Evolutionary conservation across 2,113 vertebrate species (phyloP), one percentile per base, ranked within the genome.

Genomic region (Chloropsis hardwickii): DNA sequence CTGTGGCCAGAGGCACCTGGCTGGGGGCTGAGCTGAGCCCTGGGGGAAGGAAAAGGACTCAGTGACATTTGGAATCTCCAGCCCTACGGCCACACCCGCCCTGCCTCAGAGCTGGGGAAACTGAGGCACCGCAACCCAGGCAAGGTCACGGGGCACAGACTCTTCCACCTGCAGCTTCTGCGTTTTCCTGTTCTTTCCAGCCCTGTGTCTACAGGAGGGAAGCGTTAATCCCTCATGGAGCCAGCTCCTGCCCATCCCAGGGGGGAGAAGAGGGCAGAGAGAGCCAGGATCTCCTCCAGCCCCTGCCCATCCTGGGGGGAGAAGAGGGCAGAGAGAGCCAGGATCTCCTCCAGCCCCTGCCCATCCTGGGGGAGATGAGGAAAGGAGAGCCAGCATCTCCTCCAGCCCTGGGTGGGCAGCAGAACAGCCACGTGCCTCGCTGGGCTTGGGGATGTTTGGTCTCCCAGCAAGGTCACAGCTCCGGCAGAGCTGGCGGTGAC

Each of bases 121-220:
- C 81, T 22, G 60, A 95, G 65, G 69, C 48, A 56, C 1, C 0
- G 1, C 19, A 2, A 8, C 11, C 28, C 1, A 0, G 15, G 3
- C 0, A 0, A 17, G 39, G 48, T 13, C n/a, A 15, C 10, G 0
- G 2, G 60, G 28, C 24, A 25, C 8, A 6, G 57, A 10, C 0
- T 1, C 12, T 44, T 33, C 65, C 65, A 70, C 53, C 42, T 7
- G 24, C 73, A 24, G 21, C 21, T 33, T 5, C 57, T 15, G 39
- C 1, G 0, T 3, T 27, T 25, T 1, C 6, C 12, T 2, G 1
- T 4, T 37, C 14, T 11, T 14, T 2, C 4, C 12, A 40, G 40
- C 31, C 39, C 18, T 1, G 1, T 14, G 6, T 1, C 56, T 2
- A 0, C 33, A 5, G 2, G 2, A 74, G 88, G 28, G 27, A 24